Base-by-base conservation (phyloP, 35 echinoderm and acorn worm species). In the Heliocidaris erythrogramma region DNA sequence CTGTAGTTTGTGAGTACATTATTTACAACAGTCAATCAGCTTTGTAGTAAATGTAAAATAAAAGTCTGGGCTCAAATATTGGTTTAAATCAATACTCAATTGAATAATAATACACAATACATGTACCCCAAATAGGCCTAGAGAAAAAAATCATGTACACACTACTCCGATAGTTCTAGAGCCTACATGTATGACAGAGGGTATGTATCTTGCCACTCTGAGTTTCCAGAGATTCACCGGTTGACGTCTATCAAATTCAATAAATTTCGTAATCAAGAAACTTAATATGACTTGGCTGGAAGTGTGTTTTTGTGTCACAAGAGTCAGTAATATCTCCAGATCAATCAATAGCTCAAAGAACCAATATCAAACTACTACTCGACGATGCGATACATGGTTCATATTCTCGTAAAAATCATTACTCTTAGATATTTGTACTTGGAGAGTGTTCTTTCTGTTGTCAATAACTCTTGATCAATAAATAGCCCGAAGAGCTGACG, bases 351-450 rank as follows among this genome's bases (percentile, higher is more conserved):
- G 27, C 65, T 78, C 65, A 78, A 21, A 78, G 3, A 78, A 27
- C 3, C 65, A 78, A 78, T 78, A 78, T 78, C 21, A 78, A 21
- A 78, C 18, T 78, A 27, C 65, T n/a, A 27, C 65, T 78, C 65
- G 27, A 78, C 21, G 65, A 78, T 78, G 65, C 17, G 65, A 21
- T 78, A 78, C 65, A 78, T 78, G 65, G 21, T 78, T 78, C 24
- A 78, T 78, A 78, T 78, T 78, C 65, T 78, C 65, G 27, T 78
- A 78, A 78, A 78, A 78, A 78, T 78, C 65, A 78, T 78, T 78
- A 78, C 65, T 78, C 65, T 78, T 18, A 5, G 65, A 27, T 78
- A 78, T 78, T 78, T n/a, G 65, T 78, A 78, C 65, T 78, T 21
- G 27, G 65, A 78, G 65, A 78, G 65, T 78, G 65, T 78, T 78